Conservation (phyloP, 53 echinoderm and acorn worm species). For the Temnopleurus reevesii region DNA sequence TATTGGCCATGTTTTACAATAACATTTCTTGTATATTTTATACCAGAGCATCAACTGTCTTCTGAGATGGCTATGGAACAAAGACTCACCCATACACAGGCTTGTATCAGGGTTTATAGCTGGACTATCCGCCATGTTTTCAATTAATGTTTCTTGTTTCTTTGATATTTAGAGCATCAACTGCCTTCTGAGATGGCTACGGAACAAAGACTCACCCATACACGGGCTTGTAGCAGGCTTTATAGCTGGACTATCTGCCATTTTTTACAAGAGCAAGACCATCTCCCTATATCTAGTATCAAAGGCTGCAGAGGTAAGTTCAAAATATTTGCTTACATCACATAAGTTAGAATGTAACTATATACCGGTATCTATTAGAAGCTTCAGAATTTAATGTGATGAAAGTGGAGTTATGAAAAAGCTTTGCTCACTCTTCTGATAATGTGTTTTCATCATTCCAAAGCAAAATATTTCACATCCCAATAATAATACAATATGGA, state of each 20-base stretch:
- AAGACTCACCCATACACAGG: conserved; percentile 77
- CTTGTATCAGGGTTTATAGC: conserved; percentile 83
- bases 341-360: too few species aligned
- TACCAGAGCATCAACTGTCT: conserved; percentile 80
- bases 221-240: conserved; percentile 94
- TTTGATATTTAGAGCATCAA: conserved; percentile 68
- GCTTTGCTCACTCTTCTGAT: too few species aligned
- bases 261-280: conserved; percentile 84
- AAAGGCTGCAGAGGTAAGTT: conserved; percentile 77
- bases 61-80: conserved; percentile 81
- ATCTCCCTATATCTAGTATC: conserved; percentile 83
- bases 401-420: too few species aligned
- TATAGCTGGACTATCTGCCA: conserved; percentile 77
- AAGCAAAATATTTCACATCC: too few species aligned
- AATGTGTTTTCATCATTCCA: too few species aligned
- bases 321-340: too few species aligned
- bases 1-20: conserved; percentile 79
- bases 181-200: conserved; percentile 84
- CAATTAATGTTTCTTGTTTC: too few species aligned
- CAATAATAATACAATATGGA: too few species aligned
- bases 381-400: too few species aligned
- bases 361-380: too few species aligned
- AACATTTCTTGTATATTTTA: too few species aligned
- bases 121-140: conserved; percentile 75
- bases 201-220: conserved; percentile 78